Conservation (phyloP, 2,797 vertebrate genomes). For the Erethizon dorsatum region DNA sequence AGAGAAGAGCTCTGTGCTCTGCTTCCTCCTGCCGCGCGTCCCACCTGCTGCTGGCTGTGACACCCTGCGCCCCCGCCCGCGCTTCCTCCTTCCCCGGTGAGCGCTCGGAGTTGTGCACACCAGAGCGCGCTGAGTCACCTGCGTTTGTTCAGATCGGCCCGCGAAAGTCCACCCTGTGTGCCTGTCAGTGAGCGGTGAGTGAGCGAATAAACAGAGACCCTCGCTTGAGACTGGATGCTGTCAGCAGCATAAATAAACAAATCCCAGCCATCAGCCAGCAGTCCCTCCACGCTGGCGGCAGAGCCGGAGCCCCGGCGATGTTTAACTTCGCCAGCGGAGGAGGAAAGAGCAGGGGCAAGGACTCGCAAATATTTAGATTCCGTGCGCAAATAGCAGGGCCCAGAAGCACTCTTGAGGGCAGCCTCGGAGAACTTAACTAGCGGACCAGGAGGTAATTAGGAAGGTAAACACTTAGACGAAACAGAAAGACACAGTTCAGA, state of each 20-base stretch:
- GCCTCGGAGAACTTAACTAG: constrained; percentile 28
- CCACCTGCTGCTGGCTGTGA: not conserved
- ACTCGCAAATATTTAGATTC: constrained; percentile 84
- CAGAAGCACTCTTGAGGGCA: constrained; percentile 19
- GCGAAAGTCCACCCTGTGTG: not conserved
- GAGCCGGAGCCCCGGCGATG: constrained; percentile 6
- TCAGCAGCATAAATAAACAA: constrained; percentile 17
- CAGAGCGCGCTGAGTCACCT: not conserved
- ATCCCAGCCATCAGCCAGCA: not conserved
- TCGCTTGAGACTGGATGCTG: not conserved
- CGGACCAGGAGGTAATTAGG: constrained; percentile 69
- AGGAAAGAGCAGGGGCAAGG: constrained; percentile 65
- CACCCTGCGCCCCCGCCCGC: accelerated
- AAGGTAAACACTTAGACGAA: constrained; percentile 73
- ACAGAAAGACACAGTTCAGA: constrained; percentile 52
- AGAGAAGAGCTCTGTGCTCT: not conserved
- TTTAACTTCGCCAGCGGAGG: constrained; percentile 72
- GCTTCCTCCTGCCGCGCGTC: not conserved
- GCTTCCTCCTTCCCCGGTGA: not conserved
- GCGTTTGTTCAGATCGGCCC: constrained; percentile 9
- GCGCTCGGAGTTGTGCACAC: accelerated
- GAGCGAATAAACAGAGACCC: constrained; percentile 3
- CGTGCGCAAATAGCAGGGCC: constrained; percentile 71
- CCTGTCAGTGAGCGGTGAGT: not conserved
- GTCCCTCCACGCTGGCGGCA: not conserved